Conservation (phyloP, 2,888 invertebrate genomes). For the Melipona bicolor region DNA sequence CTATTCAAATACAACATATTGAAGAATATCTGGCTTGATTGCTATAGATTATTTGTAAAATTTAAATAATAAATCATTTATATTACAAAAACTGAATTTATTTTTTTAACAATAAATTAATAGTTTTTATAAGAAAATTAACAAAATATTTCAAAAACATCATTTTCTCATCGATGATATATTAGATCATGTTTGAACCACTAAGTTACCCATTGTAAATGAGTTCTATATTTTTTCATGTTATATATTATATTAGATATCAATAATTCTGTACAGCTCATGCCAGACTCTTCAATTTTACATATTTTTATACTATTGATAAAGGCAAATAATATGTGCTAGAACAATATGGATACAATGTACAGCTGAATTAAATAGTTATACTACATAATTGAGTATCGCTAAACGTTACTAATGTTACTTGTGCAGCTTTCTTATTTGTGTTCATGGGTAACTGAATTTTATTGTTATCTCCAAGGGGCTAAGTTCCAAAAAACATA, state of each 20-base stretch:
- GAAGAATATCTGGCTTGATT: conserved; percentile 68
- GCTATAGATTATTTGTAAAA: conserved; percentile 45
- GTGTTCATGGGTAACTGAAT: conserved; percentile 67
- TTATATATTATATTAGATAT: conserved; percentile 42
- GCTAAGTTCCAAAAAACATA: conserved; percentile 74
- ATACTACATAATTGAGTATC: conserved; percentile 65
- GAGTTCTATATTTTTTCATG: conserved; percentile 40
- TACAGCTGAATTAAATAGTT: conserved; percentile 71
- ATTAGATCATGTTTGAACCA: conserved; percentile 27
- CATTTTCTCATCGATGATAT: conserved; percentile 40
- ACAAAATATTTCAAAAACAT: conserved; percentile 48
- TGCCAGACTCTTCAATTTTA: conserved; percentile 62
- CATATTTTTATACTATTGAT: conserved; percentile 60
- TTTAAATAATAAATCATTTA: conserved; percentile 57
- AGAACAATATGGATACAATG: conserved; percentile 67
- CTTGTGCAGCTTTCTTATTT: conserved; percentile 66
- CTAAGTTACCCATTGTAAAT: conserved; percentile 49
- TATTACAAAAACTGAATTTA: conserved; percentile 56
- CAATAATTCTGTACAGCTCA: conserved; percentile 59
- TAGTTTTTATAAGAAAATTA: conserved; percentile 44
- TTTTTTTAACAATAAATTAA: conserved; percentile 56
- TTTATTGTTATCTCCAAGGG: conserved; percentile 70
- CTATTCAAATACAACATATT: conserved; percentile 67
- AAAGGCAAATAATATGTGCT: conserved; percentile 65
- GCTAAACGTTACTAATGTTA: conserved; percentile 70